Percentiles rank a stretch among this genome's conserved stretches.
phyloP scores from a whole-genome alignment of 37 sponge, comb jelly and placozoan species.

The Geodia barretti region DNA sequence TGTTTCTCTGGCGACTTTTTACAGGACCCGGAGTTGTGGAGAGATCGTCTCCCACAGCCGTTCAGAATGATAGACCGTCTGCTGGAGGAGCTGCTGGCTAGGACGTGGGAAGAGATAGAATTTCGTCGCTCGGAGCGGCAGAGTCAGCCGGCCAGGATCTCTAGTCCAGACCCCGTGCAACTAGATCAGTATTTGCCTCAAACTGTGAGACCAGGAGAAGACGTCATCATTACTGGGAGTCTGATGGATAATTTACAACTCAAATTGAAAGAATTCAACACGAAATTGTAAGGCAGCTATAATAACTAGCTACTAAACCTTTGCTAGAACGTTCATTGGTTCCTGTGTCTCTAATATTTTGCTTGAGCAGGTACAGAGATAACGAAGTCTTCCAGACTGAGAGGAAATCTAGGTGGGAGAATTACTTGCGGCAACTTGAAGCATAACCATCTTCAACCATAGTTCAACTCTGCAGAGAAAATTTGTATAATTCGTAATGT shows the following conservation, averaged over 20 bases:
- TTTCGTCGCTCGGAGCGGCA: conserved; percentile 6
- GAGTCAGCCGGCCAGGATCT: conserved; percentile 20
- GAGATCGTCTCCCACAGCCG: conserved; percentile 71
- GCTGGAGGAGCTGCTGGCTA: conserved; percentile 42
- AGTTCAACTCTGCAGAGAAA: too few species aligned
- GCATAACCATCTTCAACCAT: too few species aligned
- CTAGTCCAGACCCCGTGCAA: conserved; percentile 7
- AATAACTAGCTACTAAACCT: too few species aligned
- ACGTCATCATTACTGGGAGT: too few species aligned
- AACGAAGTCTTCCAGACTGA: background rate
- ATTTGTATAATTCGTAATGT: too few species aligned
- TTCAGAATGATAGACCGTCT: conserved; percentile 57
- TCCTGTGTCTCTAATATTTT: background rate
- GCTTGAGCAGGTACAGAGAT: background rate
- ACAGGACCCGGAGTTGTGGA: conserved; percentile 66
- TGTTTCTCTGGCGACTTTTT: conserved; percentile 44
- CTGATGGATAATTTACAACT: background rate
- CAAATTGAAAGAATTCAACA: background rate
- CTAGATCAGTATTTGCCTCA: background rate
- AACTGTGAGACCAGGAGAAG: background rate
- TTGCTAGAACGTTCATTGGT: background rate
- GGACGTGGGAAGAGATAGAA: conserved; percentile 35
- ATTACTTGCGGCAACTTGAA: background rate
- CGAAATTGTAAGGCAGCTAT: background rate
- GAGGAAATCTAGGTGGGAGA: background rate